Evolutionary conservation across 2,113 vertebrate species (phyloP), one percentile per base, ranked within the genome.

Genomic region (Neotragus pygmaeus): DNA sequence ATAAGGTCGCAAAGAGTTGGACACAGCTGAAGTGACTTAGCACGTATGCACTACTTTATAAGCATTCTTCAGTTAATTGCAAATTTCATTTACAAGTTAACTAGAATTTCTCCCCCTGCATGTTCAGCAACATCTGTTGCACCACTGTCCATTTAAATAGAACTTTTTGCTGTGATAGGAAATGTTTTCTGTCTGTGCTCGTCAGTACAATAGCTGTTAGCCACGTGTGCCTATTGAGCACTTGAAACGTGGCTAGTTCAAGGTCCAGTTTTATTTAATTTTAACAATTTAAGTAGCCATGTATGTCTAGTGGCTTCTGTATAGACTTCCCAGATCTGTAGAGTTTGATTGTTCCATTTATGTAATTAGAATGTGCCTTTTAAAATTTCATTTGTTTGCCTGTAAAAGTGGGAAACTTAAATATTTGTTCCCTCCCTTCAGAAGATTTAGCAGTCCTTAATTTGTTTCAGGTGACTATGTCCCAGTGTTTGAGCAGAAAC

Each of bases 381-480:
- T 90, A 53, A 88, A 92, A 49, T 94, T 96, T 91, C 93, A 60
- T 94, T 91, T 93, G 66, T 94, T 91, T 94, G 23, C 62, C 57
- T 84, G 2, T 97, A 45, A 96, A 96, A 64, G 55, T 95, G 66
- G 9, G 45, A 88, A 57, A 94, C 53, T 78, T 97, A 14, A 95
- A 57, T 95, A 92, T 93, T 57, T 93, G 60, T 89, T 94, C 9
- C 8, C 12, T 86, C 23, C 14, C 28, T 62, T 39, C 27, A 36
- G 17, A 66, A 92, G 16, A 82, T 64, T 64, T 86, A 84, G 87
- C 39, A 2, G 49, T 83, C 51, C 57, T 91, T 90, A 60, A 55
- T 96, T 90, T 87, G 39, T 60, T 93, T 64, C 80, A 30, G 19
- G 27, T 84, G 47, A 64, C 62, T 80, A 2, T 97, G 53, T 57